phyloP scores from a whole-genome alignment of 2,888 invertebrate species.

The Glaucopsyche alexis region DNA sequence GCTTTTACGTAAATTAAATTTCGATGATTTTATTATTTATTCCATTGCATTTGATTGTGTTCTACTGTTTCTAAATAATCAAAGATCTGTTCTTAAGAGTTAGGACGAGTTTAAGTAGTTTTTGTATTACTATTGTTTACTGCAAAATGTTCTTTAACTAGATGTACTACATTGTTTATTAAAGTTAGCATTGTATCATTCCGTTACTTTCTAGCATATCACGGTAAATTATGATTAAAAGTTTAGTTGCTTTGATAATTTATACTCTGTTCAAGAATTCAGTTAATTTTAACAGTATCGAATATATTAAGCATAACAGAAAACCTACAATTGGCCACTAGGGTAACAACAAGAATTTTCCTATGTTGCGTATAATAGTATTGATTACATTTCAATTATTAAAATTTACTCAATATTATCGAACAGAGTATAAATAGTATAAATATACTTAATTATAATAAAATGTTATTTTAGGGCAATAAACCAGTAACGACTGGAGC shows the following conservation, averaged over 20 bases:
- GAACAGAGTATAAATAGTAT: conserved; percentile 39
- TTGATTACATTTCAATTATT: neutral
- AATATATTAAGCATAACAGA: neutral
- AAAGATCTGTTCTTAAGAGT: neutral
- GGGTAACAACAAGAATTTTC: no score
- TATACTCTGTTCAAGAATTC: conserved; percentile 53
- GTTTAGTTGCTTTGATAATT: conserved; percentile 57
- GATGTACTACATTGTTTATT: neutral
- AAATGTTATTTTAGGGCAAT: conserved; percentile 52
- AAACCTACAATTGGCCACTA: neutral
- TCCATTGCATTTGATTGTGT: neutral
- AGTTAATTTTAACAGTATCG: neutral
- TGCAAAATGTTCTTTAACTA: neutral
- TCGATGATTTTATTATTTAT: conserved; percentile 3
- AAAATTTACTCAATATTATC: neutral
- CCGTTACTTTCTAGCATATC: conserved; percentile 70
- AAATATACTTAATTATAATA: conserved; percentile 30
- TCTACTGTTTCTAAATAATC: neutral
- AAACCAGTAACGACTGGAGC: conserved; percentile 65
- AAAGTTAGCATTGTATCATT: conserved; percentile 54
- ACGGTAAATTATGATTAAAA: conserved; percentile 55
- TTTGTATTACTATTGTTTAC: neutral
- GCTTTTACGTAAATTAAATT: conserved; percentile 19
- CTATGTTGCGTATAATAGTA: no score
- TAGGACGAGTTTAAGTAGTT: neutral